phyloP scores from a whole-genome alignment of 2,797 vertebrate species.

The Tarsius wallacei region DNA sequence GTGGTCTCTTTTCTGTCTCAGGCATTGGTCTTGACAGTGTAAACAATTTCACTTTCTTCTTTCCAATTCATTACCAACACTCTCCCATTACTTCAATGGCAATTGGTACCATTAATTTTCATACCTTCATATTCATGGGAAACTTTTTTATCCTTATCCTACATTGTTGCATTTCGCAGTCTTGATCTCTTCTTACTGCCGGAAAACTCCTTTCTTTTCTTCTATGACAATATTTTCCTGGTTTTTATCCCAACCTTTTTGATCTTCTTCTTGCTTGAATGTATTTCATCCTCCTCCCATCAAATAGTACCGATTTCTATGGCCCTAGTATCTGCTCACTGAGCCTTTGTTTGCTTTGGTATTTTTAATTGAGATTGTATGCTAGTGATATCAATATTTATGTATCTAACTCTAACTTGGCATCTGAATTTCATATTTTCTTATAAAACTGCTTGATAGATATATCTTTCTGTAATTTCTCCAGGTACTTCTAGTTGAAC shows the following conservation, averaged over 20 bases:
- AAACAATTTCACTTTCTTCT: background rate
- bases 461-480: background rate
- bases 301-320: background rate
- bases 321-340: background rate
- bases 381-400: background rate
- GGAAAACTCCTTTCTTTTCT: background rate
- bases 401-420: background rate
- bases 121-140: background rate
- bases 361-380: background rate
- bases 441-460: background rate
- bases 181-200: background rate
- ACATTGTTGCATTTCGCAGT: background rate
- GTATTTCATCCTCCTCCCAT: background rate
- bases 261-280: background rate
- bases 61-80: background rate
- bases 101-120: background rate
- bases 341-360: background rate
- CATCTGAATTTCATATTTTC: conserved; percentile 25
- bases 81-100: background rate
- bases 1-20: background rate
- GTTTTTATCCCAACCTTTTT: background rate
- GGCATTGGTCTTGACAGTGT: background rate
- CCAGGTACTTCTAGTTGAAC: background rate
- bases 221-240: background rate
- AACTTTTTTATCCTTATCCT: background rate